Base-by-base conservation (phyloP, 2,888 invertebrate species). In the Polydrusus pterygomalis region DNA sequence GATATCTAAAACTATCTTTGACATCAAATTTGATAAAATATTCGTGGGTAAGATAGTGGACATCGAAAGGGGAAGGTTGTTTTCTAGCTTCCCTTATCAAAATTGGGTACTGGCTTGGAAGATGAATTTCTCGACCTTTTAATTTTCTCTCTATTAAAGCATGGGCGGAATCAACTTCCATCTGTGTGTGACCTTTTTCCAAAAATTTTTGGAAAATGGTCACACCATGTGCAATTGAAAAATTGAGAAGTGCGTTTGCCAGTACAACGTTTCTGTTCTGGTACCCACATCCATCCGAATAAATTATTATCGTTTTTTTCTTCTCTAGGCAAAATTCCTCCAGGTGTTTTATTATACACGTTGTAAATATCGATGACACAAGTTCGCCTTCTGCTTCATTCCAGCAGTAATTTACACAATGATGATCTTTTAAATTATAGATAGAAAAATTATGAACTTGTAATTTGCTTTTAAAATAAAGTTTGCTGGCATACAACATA, bases 281-380 rank as follows among this genome's bases (percentile, higher is more conserved):
- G 17, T 68, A 71, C 6, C 63, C 60, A 51, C 71, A 71, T 43
- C 64, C 71, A 30, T 71, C 71, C 8, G 63, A 63, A 45, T 74
- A 73, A n/a, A 73, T 73, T 40, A 64, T 60, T 40, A 67, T n/a
- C 40, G 40, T 40, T 40, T 40, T 40, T 40, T 40, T 40, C 40
- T 40, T 8, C 40, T 40, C 11, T 9, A 11, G 40, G 40, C 40
- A 40, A 40, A 40, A 40, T 40, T 40, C 40, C 40, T 40, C 9
- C 40, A 40, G 40, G 25, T 25, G 25, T 25, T 25, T 25, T 25
- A 25, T 25, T 25, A 25, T 25, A 25, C 25, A 25, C 25, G 40
- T 40, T 40, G 9, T 40, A 40, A 40, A 40, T 40, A 40, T 40
- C 40, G 40, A 40, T 40, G 40, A 40, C 40, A 40, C 40, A 40